Conservation (phyloP, 1,140 invertebrate species). For the Danaus melanippus region DNA sequence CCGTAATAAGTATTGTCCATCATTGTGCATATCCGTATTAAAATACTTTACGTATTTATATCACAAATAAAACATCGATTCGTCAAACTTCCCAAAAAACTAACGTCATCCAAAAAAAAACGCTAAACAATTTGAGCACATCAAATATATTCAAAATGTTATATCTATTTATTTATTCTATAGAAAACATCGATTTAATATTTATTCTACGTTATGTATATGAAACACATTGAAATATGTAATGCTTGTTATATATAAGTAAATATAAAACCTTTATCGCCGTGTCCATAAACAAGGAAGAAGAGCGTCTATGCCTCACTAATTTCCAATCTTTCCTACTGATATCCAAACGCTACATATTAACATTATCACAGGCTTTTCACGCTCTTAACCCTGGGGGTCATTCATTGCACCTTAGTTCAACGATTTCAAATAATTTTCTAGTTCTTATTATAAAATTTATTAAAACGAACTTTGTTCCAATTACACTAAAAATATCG, state of each 20-base stretch:
- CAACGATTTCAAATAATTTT: constrained; percentile 19
- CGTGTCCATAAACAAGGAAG: constrained; percentile 18
- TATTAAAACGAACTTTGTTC: constrained; percentile 50
- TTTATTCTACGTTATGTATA: constrained; percentile 49
- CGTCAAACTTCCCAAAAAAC: constrained; percentile 1
- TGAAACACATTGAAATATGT: constrained; percentile 57
- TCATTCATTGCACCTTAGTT: constrained; percentile 50
- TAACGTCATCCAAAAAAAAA: constrained; percentile 13
- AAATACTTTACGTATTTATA: constrained; percentile 53
- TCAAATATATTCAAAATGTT: constrained; percentile 42
- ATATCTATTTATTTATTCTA: constrained; percentile 21
- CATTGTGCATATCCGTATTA: constrained; percentile 54
- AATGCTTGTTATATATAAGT: constrained; percentile 39
- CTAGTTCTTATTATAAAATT: constrained; percentile 18
- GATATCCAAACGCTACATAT: constrained; percentile 42
- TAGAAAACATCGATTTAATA: constrained; percentile 48
- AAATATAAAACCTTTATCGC: constrained; percentile 33
- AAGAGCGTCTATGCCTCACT: constrained; percentile 47
- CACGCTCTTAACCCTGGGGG: constrained; percentile 53
- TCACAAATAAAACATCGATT: constrained; percentile 43
- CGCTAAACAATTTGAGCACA: constrained; percentile 31
- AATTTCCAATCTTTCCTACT: constrained; percentile 29
- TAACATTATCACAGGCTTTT: constrained; percentile 64
- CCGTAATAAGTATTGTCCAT: constrained; percentile 64
- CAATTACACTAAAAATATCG: constrained; percentile 22